phyloP scores from a whole-genome alignment of 2,113 vertebrate species.

The Microtus montanus region DNA sequence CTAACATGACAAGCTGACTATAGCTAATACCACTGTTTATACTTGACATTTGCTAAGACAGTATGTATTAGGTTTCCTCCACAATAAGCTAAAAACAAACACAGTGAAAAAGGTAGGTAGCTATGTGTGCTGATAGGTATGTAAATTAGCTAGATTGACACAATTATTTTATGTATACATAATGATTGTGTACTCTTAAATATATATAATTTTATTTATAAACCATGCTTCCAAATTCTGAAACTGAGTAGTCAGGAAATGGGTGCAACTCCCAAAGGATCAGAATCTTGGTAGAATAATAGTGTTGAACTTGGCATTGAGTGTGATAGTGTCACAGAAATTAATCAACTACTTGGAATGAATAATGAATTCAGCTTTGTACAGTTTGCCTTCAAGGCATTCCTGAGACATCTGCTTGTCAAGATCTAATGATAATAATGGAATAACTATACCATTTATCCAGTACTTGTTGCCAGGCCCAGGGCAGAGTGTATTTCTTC shows the following conservation, averaged over 20 bases:
- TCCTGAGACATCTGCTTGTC: conserved; percentile 20
- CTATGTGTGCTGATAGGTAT: too few species aligned
- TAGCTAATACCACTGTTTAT: too few species aligned
- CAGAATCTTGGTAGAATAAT: background rate
- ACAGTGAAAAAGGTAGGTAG: background rate
- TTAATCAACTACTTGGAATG: background rate
- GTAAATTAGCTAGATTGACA: background rate
- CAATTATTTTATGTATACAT: background rate
- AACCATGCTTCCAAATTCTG: background rate
- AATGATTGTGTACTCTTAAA: background rate
- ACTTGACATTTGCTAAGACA: background rate
- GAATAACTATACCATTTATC: conserved; percentile 12
- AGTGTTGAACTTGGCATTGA: background rate
- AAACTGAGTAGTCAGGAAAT: background rate
- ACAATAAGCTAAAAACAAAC: background rate
- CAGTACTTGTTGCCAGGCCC: background rate
- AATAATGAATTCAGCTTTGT: background rate
- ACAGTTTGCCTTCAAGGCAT: conserved; percentile 15
- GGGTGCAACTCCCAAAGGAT: background rate
- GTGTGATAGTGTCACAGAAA: background rate
- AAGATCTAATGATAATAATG: conserved; percentile 39
- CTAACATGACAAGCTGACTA: too few species aligned
- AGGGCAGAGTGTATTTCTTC: background rate
- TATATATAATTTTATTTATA: background rate
- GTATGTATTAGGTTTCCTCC: background rate